Evolutionary conservation across 2,113 vertebrate species (phyloP).

Genomic region (Typhlomys cinereus): DNA sequence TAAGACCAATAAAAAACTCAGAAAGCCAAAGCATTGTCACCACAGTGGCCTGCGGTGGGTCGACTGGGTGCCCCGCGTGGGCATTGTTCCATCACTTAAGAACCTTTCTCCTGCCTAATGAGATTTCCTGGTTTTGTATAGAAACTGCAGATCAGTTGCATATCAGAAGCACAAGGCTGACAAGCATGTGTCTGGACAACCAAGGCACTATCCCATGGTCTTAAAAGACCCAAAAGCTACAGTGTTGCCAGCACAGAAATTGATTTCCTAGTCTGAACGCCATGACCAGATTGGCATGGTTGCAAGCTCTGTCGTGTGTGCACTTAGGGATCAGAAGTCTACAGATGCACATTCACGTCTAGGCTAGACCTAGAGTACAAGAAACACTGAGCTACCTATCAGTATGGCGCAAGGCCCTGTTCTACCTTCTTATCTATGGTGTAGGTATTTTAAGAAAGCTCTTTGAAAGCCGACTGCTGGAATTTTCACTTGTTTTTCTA

Average conservation of each 20-base stretch:
- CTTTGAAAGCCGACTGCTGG: background rate
- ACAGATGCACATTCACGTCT: background rate
- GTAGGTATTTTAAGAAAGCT: conserved; percentile 14
- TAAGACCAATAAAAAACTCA: background rate
- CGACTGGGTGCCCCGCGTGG: background rate
- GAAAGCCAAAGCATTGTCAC: background rate
- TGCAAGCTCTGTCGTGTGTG: background rate
- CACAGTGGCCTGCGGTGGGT: background rate
- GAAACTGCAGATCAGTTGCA: background rate
- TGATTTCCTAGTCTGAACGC: background rate
- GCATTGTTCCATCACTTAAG: background rate
- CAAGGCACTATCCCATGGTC: background rate
- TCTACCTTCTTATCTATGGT: background rate
- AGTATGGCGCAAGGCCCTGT: too few relatives aligned
- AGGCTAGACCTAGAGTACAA: background rate
- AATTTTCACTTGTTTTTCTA: conserved; percentile 60
- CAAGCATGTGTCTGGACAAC: background rate
- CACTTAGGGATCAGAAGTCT: background rate
- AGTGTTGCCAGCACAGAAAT: background rate
- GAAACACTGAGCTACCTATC: background rate
- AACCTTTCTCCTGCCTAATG: background rate
- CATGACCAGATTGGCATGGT: background rate
- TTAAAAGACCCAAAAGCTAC: background rate
- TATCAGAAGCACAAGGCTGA: background rate
- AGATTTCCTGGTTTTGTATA: background rate